These are phyloP conservation scores for Formica exsecta DNA, from an alignment of 1,140 invertebrate genomes.

Conservation along the genomic window DNA sequence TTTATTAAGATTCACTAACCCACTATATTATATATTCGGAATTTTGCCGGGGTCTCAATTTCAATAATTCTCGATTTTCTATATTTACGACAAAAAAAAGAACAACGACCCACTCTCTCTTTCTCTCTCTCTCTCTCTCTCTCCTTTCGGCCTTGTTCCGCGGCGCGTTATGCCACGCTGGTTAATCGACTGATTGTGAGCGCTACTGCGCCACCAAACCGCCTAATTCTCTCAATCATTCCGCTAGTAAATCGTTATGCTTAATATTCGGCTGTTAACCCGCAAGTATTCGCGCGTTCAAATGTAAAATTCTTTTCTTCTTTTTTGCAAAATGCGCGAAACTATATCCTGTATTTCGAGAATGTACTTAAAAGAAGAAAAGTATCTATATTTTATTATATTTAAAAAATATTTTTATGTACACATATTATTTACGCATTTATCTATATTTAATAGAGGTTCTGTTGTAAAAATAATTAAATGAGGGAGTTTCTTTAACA, in stretches of 20 bases:
- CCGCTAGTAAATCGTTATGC: not conserved
- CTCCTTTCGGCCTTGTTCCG: too few relatives aligned
- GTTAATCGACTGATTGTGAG: conserved; percentile 67
- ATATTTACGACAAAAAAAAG: too few relatives aligned
- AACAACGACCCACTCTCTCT: not conserved
- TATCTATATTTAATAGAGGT: not conserved
- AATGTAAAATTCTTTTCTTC: not conserved
- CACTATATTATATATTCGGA: not conserved
- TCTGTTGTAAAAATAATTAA: not conserved
- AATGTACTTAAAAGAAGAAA: too few relatives aligned
- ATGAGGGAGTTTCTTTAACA: not conserved
- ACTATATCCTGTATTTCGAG: too few relatives aligned
- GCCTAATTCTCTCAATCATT: conserved; percentile 46
- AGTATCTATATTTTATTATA: too few relatives aligned
- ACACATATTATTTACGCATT: not conserved
- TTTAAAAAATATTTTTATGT: too few relatives aligned
- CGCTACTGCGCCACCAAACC: conserved; percentile 54
- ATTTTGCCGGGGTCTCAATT: not conserved
- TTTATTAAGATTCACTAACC: not conserved
- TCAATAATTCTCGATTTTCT: not conserved
- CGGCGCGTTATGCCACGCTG: not conserved
- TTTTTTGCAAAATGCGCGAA: too few relatives aligned
- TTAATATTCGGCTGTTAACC: not conserved
- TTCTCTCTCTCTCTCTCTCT: too few relatives aligned
- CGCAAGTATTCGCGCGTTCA: not conserved